Evolutionary conservation across 2,797 vertebrate genomes (phyloP), one percentile per base, ranked within the genome.

Genomic region (Megaceryle alcyon): DNA sequence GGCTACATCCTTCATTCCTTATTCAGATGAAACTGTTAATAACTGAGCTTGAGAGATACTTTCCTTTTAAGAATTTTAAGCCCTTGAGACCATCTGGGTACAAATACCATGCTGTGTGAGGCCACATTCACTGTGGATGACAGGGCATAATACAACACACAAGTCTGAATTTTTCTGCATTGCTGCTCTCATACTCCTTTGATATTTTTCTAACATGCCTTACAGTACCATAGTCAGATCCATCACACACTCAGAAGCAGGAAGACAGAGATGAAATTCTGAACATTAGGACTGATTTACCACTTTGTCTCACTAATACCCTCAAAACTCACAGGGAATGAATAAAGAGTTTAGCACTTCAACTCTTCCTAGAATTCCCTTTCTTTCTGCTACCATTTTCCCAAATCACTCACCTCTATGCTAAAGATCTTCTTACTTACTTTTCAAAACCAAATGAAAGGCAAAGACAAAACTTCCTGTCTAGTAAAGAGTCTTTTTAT

Each of bases 21-120:
- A 79, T 80, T 93, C 90, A 93, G 70, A 88, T 73, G 72, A 91
- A 86, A 92, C 37, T 88, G 73, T 53, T 78, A 90, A 82, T 75
- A 86, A 96, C 35, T 43, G 54, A n/a, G 44, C 63, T 96, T 86
- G 82, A 54, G 37, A 81, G 48, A 77, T 94, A 77, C 79, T 76
- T 86, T 81, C 77, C 43, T 92, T 92, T 86, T 51, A 91, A 94
- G 87, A 94, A 94, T 90, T 66, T 87, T 82, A 88, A 95, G 78
- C 91, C 77, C 93, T 78, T 90, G 88, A 87, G 77, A 94, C 61
- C 75, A 86, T 76, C n/a, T 4, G 25, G 63, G 66, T 83, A 91
- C 77, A 92, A 95, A 92, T 51, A 88, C 49, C 92, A 86, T 68
- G 66, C 77, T 84, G 68, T 82, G 75, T 90, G 91, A 95, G 85